Evolutionary conservation across 2,797 vertebrate genomes (phyloP).

Genomic region (Anomalospiza imberbis): DNA sequence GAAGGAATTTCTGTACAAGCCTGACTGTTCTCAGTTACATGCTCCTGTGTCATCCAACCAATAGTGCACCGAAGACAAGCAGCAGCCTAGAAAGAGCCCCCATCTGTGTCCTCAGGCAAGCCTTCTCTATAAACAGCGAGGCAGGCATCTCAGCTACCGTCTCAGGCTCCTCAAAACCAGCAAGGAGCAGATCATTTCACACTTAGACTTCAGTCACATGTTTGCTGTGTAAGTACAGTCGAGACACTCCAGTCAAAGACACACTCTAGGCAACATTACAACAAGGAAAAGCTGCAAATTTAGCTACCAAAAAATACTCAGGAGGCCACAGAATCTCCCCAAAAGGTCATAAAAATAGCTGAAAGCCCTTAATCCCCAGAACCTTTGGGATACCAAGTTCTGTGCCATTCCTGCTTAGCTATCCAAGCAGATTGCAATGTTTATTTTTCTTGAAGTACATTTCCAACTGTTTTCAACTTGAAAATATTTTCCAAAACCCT

Average conservation of each 20-base stretch:
- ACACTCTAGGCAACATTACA: not conserved
- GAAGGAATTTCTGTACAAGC: not conserved
- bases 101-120: not conserved
- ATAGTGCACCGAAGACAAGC: rapidly evolving
- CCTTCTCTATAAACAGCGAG: not conserved
- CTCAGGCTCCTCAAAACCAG: not conserved
- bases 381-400: conserved; percentile 5
- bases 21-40: not conserved
- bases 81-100: not conserved
- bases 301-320: not conserved
- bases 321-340: not conserved
- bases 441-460: conserved; percentile 42
- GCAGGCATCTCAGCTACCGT: not conserved
- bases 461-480: conserved; percentile 59
- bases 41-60: not conserved
- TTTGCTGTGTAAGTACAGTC: not conserved
- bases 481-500: conserved; percentile 54
- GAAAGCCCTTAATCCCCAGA: not conserved
- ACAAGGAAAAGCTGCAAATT: not conserved
- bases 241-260: not conserved
- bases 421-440: conserved; percentile 50
- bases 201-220: not conserved
- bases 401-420: not conserved
- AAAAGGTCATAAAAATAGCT: not conserved
- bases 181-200: not conserved